phyloP scores from a whole-genome alignment of 92 coral and sea anemone genomes.

The Muricea muricata region DNA sequence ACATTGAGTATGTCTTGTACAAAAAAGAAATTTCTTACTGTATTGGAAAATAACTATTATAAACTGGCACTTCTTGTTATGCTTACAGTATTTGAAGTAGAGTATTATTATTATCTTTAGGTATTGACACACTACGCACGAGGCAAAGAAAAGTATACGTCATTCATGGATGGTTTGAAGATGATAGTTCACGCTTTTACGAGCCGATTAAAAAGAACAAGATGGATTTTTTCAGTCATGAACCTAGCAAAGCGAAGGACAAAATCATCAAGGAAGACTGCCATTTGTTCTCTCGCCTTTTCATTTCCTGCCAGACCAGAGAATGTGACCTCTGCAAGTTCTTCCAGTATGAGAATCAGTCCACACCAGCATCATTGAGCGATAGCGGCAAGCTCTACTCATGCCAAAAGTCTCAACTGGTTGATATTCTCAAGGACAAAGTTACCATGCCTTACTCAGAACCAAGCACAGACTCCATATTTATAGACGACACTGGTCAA shows the following conservation, averaged over 20 bases:
- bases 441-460: conserved; percentile 50
- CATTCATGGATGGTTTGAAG: conserved; percentile 30
- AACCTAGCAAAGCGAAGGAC: conserved; percentile 52
- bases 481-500: conserved; percentile 52
- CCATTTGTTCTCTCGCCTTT: conserved; percentile 51
- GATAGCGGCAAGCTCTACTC: conserved; percentile 56
- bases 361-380: conserved; percentile 40
- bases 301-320: conserved; percentile 63
- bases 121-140: conserved; percentile 42
- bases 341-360: conserved; percentile 53
- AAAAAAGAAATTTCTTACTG: too few species aligned
- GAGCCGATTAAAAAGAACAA: conserved; percentile 59
- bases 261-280: conserved; percentile 54
- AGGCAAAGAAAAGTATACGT: conserved; percentile 39
- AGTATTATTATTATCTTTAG: too few species aligned
- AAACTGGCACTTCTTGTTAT: too few species aligned
- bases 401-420: conserved; percentile 60
- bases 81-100: too few species aligned
- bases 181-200: conserved; percentile 47
- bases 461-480: too few species aligned
- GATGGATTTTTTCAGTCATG: conserved; percentile 50
- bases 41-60: too few species aligned
- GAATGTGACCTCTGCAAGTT: conserved; percentile 60
- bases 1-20: too few species aligned
- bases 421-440: conserved; percentile 45